A percentile compares a stretch with the other conserved stretches of the same genome.
phyloP scores from a whole-genome alignment of 2,888 invertebrate genomes.

The Gnatocerus cornutus region DNA sequence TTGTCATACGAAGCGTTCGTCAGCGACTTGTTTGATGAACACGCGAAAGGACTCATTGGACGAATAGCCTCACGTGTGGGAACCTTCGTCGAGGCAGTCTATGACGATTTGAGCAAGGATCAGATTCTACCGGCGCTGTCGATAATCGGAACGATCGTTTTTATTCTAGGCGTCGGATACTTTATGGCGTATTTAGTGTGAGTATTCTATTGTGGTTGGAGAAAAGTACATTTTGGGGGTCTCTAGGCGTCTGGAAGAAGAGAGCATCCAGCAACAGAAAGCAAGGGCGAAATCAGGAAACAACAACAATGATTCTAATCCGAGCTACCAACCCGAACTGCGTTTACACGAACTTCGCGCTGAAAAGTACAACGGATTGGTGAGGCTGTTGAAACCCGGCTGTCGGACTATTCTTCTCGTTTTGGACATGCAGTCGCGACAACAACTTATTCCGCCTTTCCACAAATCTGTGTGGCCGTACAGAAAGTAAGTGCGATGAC shows the following conservation, averaged over 20 bases:
- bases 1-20: slow-evolving; percentile 86
- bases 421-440: slow-evolving; percentile 90
- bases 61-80: slow-evolving; percentile 79
- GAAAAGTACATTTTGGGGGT: background rate
- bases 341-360: slow-evolving; percentile 93
- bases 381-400: slow-evolving; percentile 93
- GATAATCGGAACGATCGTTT: slow-evolving; percentile 83
- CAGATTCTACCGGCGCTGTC: slow-evolving; percentile 87
- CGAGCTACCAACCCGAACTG: slow-evolving; percentile 77
- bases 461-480: slow-evolving; percentile 97
- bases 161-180: slow-evolving; percentile 87
- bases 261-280: slow-evolving; percentile 73
- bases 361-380: slow-evolving; percentile 96
- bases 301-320: slow-evolving; percentile 61
- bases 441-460: slow-evolving; percentile 91
- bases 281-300: slow-evolving; percentile 71
- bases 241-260: slow-evolving; percentile 75
- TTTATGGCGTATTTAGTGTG: slow-evolving; percentile 88
- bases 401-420: slow-evolving; percentile 94
- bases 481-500: slow-evolving; percentile 89
- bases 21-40: slow-evolving; percentile 86
- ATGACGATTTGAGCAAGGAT: slow-evolving; percentile 83
- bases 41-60: slow-evolving; percentile 82
- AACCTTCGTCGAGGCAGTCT: slow-evolving; percentile 81
- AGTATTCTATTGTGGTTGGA: slow-evolving; percentile 62